A percentile compares a stretch with the other conserved stretches of the same genome.
These are phyloP conservation scores for Acleris emargana DNA, from an alignment of 2,888 invertebrate species.

Conservation along the genomic window DNA sequence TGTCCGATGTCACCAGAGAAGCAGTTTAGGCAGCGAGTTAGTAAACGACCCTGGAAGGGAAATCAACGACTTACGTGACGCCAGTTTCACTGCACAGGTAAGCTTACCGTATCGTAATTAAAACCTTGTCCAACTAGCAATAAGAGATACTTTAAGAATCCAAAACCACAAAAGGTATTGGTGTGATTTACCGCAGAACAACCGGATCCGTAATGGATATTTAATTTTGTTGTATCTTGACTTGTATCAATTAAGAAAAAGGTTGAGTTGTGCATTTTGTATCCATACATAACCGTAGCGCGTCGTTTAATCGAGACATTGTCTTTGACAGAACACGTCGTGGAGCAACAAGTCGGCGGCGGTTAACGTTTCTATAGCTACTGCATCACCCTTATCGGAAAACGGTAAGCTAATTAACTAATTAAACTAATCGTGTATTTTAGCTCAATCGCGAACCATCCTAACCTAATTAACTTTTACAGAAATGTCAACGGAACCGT, in stretches of 20 bases:
- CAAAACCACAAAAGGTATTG: constrained; percentile 39
- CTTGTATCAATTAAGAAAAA: constrained; percentile 66
- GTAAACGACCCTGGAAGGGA: constrained; percentile 63
- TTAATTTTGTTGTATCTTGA: constrained; percentile 67
- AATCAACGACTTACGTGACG: constrained; percentile 59
- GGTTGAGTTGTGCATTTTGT: constrained; percentile 59
- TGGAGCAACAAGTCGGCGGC: constrained; percentile 60
- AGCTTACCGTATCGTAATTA: constrained; percentile 46
- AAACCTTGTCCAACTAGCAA: constrained; percentile 46
- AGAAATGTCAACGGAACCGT: constrained; percentile 71
- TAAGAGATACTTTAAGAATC: constrained; percentile 38
- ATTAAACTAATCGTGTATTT: constrained; percentile 9
- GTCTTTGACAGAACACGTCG: constrained; percentile 54
- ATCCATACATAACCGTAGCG: constrained; percentile 44
- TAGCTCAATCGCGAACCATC: constrained; percentile 3
- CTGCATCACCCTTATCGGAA: constrained; percentile 54
- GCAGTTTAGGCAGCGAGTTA: constrained; percentile 55
- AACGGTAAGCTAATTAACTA: constrained; percentile 57
- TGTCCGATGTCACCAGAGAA: constrained; percentile 62
- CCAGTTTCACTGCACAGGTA: constrained; percentile 73
- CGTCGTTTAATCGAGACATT: constrained; percentile 49
- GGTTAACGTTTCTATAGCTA: constrained; percentile 49
- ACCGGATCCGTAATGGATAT: constrained; percentile 76
- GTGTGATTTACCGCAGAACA: constrained; percentile 67
- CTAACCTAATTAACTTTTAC: constrained; percentile 45